A percentile compares a stretch with the other conserved stretches of the same genome.
These are phyloP conservation scores for Lepus americanus DNA, from an alignment of 2,113 vertebrate genomes.

Conservation along the genomic window DNA sequence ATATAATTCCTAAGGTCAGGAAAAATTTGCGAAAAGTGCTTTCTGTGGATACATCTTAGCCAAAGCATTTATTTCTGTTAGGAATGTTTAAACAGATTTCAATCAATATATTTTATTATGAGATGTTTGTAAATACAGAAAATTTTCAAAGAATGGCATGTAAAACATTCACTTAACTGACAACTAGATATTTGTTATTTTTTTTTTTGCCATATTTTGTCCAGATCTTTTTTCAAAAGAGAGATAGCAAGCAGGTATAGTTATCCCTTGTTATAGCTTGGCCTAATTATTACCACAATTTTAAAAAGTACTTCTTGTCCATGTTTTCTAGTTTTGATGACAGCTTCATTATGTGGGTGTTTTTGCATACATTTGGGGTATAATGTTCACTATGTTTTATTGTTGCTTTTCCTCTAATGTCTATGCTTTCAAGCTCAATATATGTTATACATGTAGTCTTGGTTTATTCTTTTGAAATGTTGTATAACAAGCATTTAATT, in stretches of 20 bases:
- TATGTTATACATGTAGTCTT: background rate
- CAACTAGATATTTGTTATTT: background rate
- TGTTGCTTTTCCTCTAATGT: background rate
- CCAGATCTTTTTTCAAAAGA: conserved; percentile 23
- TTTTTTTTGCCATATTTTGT: conserved; percentile 7
- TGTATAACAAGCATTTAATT: background rate
- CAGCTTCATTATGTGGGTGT: background rate
- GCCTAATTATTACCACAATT: conserved; percentile 1
- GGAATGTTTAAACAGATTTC: conserved; percentile 37
- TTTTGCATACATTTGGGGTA: background rate
- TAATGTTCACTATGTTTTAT: background rate
- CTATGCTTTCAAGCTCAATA: background rate
- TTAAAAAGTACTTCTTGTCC: background rate
- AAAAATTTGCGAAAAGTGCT: conserved; percentile 18
- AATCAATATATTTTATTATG: conserved; percentile 41
- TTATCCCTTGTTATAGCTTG: background rate
- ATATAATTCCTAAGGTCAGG: background rate
- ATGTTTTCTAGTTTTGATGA: background rate
- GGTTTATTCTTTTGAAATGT: background rate
- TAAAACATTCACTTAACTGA: background rate
- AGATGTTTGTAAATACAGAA: conserved; percentile 47
- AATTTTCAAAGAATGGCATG: conserved; percentile 31
- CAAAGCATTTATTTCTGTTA: conserved; percentile 43
- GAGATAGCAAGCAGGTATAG: background rate
- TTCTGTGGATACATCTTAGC: background rate